Evolutionary conservation across 2,888 invertebrate species (phyloP), one percentile per base, ranked within the genome.

Genomic region (Strigamia crassipes): DNA sequence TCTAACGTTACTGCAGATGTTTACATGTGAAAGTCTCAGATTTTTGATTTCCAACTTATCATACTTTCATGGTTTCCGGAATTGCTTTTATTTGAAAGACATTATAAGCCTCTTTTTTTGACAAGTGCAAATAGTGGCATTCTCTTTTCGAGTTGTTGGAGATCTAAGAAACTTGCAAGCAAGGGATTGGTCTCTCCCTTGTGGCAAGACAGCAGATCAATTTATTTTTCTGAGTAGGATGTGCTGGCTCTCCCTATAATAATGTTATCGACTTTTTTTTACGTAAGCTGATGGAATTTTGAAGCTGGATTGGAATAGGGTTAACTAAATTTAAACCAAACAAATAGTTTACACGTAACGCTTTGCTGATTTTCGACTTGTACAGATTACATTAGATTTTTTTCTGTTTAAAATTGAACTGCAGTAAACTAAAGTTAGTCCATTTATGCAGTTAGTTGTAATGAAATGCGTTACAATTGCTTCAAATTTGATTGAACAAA

Each of bases 211-310:
- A 56, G 56, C 56, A 18, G 56, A 56, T 56, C 56, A 56, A 56
- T 56, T 56, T 56, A 56, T 56, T 56, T 56, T 56, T 56, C 56
- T 56, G 56, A 56, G 56, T 56, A 56, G 56, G 56, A 56, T 56
- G 56, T 56, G 56, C 56, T 56, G 15, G 18, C 9, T 56, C 56
- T 56, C 18, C 56, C 56, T 56, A 56, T 56, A 56, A 56, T 56
- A 56, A 56, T 56, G 56, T 56, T 56, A 56, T 56, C 56, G 56
- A 56, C 56, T 56, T 56, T 8, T 56, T 56, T 56, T 56, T 56
- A 56, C 56, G 56, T 56, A 56, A 56, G 56, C 56, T 56, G 56
- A 56, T 56, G 56, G 56, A 56, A 56, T 56, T 56, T 56, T 56
- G 56, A 18, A 56, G 8, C 56, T 56, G 56, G 56, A 4, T 56